Conservation (phyloP, 2,888 invertebrate genomes). For the Hypolimnas misippus region DNA sequence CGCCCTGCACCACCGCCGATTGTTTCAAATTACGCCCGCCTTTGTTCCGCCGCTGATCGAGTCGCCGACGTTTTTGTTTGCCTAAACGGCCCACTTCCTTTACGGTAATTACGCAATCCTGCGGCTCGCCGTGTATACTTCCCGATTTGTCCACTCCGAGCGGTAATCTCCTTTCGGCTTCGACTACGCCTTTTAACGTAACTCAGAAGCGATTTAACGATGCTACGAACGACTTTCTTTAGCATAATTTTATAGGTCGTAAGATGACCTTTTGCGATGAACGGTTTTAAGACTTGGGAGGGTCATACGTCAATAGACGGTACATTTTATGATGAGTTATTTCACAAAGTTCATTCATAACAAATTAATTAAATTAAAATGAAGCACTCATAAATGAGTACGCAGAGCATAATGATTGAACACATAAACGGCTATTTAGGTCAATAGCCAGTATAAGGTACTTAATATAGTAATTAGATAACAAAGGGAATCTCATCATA, state of each 20-base stretch:
- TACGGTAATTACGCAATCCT: constrained; percentile 80
- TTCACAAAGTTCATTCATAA: background rate
- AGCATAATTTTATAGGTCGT: constrained; percentile 33
- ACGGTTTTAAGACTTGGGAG: constrained; percentile 22
- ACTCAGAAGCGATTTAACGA: constrained; percentile 34
- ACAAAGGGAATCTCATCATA: background rate
- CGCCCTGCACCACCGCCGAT: constrained; percentile 79
- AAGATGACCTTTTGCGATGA: constrained; percentile 29
- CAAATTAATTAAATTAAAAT: background rate
- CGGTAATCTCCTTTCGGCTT: constrained; percentile 58
- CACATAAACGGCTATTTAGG: background rate
- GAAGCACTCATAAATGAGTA: background rate
- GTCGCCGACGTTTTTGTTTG: constrained; percentile 80
- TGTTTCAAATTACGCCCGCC: constrained; percentile 83
- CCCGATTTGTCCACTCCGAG: constrained; percentile 56
- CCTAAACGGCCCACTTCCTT: constrained; percentile 79
- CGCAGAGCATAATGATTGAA: background rate
- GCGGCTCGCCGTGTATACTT: constrained; percentile 66
- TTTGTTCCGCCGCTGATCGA: constrained; percentile 82
- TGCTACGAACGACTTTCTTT: constrained; percentile 34
- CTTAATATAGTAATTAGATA: constrained; percentile 5
- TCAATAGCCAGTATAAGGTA: background rate
- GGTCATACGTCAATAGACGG: constrained; percentile 7
- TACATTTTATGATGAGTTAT: background rate
- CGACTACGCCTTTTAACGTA: constrained; percentile 37